These are phyloP conservation scores for Gymnobelideus leadbeateri DNA, from an alignment of 2,113 vertebrate genomes.

Conservation along the genomic window DNA sequence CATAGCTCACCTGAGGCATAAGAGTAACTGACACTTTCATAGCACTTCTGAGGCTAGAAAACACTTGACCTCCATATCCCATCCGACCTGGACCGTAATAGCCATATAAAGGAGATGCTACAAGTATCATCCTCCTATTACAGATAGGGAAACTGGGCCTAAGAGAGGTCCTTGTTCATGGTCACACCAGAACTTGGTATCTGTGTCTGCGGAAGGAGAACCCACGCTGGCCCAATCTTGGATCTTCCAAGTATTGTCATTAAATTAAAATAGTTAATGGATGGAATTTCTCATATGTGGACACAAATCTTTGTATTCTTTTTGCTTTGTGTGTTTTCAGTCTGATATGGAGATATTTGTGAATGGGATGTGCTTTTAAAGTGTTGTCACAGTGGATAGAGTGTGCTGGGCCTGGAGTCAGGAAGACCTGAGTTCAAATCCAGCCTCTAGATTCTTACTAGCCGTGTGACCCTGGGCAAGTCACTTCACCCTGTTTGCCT, in stretches of 20 bases:
- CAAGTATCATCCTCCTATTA: background rate
- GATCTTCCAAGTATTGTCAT: background rate
- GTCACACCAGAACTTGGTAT: background rate
- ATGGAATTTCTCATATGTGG: background rate
- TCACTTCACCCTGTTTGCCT: background rate
- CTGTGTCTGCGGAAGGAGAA: too few species aligned
- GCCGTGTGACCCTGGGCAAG: background rate
- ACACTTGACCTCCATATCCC: background rate
- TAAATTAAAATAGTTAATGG: background rate
- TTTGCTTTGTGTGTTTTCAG: background rate
- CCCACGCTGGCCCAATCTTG: background rate
- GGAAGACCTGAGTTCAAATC: background rate
- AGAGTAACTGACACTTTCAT: background rate
- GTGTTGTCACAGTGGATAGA: constrained; percentile 17
- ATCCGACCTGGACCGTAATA: background rate
- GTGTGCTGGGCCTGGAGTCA: background rate
- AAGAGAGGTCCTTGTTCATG: background rate
- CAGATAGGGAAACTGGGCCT: background rate
- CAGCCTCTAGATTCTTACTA: background rate
- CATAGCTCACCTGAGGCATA: background rate
- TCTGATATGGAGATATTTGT: constrained; percentile 10
- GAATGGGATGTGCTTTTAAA: background rate
- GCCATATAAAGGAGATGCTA: background rate
- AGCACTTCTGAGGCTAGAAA: background rate
- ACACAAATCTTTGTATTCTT: background rate